Percentiles rank a stretch among this genome's conserved stretches.
Evolutionary conservation across 2,797 vertebrate species (phyloP).

Genomic region (Pelochelys cantorii): DNA sequence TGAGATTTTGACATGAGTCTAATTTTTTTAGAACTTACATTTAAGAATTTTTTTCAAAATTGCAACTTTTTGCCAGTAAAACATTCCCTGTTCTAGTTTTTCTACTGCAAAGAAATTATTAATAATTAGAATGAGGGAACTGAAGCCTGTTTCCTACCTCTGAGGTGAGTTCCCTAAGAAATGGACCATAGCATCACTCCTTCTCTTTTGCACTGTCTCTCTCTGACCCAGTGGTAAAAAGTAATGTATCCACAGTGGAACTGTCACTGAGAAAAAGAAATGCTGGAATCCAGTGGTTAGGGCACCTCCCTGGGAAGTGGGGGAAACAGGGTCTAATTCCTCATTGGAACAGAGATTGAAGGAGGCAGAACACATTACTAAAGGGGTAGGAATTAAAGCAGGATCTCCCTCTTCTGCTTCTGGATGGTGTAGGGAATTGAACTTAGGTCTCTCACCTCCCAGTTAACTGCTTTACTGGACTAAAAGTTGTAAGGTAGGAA

Average conservation of each 20-base stretch:
- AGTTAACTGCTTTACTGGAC: background rate
- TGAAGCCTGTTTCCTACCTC: background rate
- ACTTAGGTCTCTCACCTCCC: background rate
- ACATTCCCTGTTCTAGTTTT: background rate
- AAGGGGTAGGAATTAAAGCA: background rate
- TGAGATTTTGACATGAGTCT: constrained; percentile 8
- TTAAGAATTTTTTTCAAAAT: constrained; percentile 16
- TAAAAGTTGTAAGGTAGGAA: background rate
- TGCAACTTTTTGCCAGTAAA: constrained; percentile 5
- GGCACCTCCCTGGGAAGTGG: background rate
- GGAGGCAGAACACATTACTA: background rate
- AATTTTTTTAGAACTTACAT: constrained; percentile 13
- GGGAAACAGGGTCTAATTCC: background rate
- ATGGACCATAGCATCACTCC: background rate
- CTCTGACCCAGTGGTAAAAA: background rate
- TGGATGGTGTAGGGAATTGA: background rate
- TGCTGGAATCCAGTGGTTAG: background rate
- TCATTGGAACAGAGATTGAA: background rate
- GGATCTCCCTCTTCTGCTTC: background rate
- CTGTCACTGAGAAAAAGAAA: background rate
- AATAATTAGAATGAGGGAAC: background rate
- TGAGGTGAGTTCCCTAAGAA: background rate
- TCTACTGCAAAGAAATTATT: background rate
- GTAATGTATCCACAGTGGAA: background rate
- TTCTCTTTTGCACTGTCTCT: background rate